Conservation (phyloP, 2,797 vertebrate species). For the Phyllotis vaccarum region DNA sequence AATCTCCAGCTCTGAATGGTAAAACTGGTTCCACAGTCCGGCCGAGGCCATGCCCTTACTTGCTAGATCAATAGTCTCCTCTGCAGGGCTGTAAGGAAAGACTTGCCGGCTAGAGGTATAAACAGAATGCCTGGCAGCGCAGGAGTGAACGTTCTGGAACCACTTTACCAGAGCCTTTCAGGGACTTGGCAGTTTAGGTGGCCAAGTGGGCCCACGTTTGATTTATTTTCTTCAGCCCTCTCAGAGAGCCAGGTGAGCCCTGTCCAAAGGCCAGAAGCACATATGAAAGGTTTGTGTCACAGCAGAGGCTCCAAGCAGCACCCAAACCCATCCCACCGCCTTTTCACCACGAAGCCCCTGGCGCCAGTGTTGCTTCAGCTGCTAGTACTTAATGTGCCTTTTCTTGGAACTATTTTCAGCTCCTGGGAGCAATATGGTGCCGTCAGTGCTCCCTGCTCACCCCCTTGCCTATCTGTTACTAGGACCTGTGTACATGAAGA, state of each 20-base stretch:
- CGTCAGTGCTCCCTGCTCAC: not conserved
- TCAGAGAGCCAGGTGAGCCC: not conserved
- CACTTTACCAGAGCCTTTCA: not conserved
- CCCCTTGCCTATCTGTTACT: not conserved
- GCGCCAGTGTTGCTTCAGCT: slow-evolving; percentile 78
- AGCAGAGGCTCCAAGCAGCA: slow-evolving; percentile 49
- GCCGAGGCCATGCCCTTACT: not conserved
- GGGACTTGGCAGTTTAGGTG: not conserved
- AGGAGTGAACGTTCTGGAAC: not conserved
- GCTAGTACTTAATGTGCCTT: slow-evolving; percentile 73
- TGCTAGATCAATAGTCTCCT: not conserved
- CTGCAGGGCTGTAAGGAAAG: not conserved
- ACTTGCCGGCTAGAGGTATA: not conserved
- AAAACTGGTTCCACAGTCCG: not conserved
- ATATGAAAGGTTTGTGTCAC: not conserved
- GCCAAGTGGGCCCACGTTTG: not conserved
- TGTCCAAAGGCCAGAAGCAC: slow-evolving; percentile 34
- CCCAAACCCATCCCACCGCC: slow-evolving; percentile 52
- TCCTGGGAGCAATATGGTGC: slow-evolving; percentile 70
- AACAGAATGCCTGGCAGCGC: not conserved
- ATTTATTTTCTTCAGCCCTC: not conserved
- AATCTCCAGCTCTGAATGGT: not conserved
- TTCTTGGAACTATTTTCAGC: slow-evolving; percentile 66
- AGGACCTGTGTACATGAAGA: slow-evolving; percentile 4
- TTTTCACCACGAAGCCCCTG: slow-evolving; percentile 48